Percentiles rank a stretch among this genome's conserved stretches.
phyloP scores from a whole-genome alignment of 2,888 invertebrate genomes.

The Eupelmus urozonus region DNA sequence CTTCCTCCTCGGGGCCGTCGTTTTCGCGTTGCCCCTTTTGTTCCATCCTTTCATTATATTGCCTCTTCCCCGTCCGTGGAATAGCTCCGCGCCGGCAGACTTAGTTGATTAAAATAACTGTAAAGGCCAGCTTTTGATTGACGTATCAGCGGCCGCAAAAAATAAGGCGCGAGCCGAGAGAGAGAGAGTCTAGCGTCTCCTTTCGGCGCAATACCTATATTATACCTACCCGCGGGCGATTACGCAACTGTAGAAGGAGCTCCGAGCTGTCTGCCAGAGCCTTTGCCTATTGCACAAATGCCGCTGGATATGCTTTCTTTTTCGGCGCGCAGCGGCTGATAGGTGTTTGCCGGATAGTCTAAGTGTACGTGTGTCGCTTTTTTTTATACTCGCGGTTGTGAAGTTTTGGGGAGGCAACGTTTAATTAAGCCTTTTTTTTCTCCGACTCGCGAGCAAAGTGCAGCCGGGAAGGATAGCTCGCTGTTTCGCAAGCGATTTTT shows the following conservation, averaged over 20 bases:
- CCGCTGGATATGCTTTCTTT: neutral
- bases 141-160: constrained; percentile 66
- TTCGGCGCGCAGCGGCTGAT: no score
- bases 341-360: neutral
- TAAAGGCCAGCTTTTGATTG: constrained; percentile 69
- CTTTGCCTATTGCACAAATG: constrained; percentile 42
- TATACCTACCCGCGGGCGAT: constrained; percentile 61
- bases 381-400: neutral
- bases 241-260: constrained; percentile 61
- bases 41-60: constrained; percentile 56
- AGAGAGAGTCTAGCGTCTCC: constrained; percentile 52
- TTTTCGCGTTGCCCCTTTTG: constrained; percentile 42
- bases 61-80: constrained; percentile 45
- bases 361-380: neutral
- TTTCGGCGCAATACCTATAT: constrained; percentile 54
- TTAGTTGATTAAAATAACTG: constrained; percentile 73
- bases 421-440: neutral
- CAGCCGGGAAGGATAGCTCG: no score
- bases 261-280: constrained; percentile 7
- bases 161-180: no score
- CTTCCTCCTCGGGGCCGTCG: neutral
- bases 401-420: neutral
- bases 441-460: neutral
- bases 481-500: no score
- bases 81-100: constrained; percentile 59